Evolutionary conservation across 2,113 vertebrate species (phyloP), one percentile per base, ranked within the genome.

Genomic region (Oreochromis tanganicae): DNA sequence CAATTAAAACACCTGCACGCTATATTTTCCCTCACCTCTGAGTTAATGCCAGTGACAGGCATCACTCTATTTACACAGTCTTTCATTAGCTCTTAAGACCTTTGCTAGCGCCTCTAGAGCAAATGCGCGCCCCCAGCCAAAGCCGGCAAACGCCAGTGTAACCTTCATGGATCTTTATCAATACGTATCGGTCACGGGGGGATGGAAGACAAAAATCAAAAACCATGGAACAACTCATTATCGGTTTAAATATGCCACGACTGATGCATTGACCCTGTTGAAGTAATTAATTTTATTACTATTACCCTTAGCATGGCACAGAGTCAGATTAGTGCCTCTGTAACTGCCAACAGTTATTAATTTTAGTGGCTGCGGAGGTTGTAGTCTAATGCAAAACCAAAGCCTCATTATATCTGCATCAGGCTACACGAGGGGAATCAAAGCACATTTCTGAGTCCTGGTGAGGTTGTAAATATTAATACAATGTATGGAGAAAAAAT

Each of bases 1-100:
- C 68, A 63, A 90, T 93, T 91, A 93, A 81, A 93, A 94, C 85
- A 81, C 82, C 90, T 85, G 50, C 75, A 27, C 9, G 12, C 41
- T 59, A 84, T 19, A 87, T 85, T 59, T 73, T 71, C 54, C 63
- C 29, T 29, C 41, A 32, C 36, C 27, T 54, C 57, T 81, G 61
- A 7, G 50, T 27, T 57, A 88, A 87, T 81, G 71, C 80, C 34
- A 6, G n/a, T 80, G 90, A 89, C 81, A 86, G 88, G 57, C 75
- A 32, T 56, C 88, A 73, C 80, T 91, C 83, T 90, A 88, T 91
- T 89, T 87, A 71, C 79, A 85, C n/a, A 19, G 43, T 75, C 50
- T 82, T 86, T 78, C 55, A 88, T 82, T 82, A 90, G 87, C 78
- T 88, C 56, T 73, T 73, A 38, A 84, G 36, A 87, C 81, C 88